Conservation (phyloP, 1,140 invertebrate genomes). For the Calycopis cecrops region DNA sequence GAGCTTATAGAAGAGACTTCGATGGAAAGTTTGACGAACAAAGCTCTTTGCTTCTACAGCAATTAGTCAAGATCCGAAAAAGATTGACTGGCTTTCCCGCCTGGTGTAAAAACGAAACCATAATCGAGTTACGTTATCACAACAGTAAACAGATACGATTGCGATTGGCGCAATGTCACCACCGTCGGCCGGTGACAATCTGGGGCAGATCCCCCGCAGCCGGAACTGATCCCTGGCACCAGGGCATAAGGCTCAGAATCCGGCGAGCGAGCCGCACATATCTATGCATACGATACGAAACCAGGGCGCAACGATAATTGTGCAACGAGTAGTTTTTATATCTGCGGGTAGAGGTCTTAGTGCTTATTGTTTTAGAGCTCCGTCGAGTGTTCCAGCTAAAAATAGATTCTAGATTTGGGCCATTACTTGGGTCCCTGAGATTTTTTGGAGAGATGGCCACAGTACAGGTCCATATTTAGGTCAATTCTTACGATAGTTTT, state of each 20-base stretch:
- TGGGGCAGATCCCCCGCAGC: slow-evolving; percentile 33
- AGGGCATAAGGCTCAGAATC: slow-evolving; percentile 19
- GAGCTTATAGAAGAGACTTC: too few species aligned
- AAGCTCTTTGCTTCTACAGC: too few species aligned
- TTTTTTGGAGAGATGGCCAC: too few species aligned
- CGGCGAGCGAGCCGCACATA: slow-evolving; percentile 22
- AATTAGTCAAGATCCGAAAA: too few species aligned
- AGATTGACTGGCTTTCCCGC: too few species aligned
- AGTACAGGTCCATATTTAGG: too few species aligned
- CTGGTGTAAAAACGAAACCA: too few species aligned
- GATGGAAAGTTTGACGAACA: too few species aligned
- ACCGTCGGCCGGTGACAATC: slow-evolving; percentile 31
- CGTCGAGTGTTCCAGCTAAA: too few species aligned
- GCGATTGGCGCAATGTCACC: slow-evolving; percentile 54
- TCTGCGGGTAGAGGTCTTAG: not conserved
- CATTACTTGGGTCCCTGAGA: too few species aligned
- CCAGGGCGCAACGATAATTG: slow-evolving; percentile 48
- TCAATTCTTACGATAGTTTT: too few species aligned
- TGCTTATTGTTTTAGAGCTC: not conserved
- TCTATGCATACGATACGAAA: slow-evolving; percentile 44
- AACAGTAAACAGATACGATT: slow-evolving; percentile 38
- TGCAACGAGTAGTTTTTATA: slow-evolving; percentile 39
- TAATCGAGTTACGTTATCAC: slow-evolving; percentile 30
- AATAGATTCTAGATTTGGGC: too few species aligned
- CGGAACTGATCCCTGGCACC: not conserved